Evolutionary conservation across 2,797 vertebrate species (phyloP).

Genomic region (Melanogrammus aeglefinus): DNA sequence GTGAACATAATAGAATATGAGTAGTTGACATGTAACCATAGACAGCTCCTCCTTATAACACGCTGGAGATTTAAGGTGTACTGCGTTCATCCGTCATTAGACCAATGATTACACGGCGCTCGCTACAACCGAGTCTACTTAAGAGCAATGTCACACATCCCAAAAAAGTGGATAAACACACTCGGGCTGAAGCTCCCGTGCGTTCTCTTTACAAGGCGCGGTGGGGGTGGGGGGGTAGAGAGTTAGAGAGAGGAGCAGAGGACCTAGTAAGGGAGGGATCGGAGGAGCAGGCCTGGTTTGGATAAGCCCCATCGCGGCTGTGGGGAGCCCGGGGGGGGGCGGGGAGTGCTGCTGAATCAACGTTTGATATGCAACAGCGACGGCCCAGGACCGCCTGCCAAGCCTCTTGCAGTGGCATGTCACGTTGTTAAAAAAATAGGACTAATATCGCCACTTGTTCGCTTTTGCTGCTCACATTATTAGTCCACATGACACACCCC

Average conservation of each 20-base stretch:
- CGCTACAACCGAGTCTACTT: conserved; percentile 37
- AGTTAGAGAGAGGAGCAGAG: conserved; percentile 35
- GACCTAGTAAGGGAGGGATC: conserved; percentile 62
- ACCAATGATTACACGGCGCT: conserved; percentile 4
- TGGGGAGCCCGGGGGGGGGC: conserved; percentile 67
- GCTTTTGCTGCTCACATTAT: conserved; percentile 39
- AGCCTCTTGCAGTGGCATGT: conserved; percentile 63
- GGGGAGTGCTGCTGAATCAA: conserved; percentile 69
- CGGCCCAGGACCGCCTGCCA: conserved; percentile 62
- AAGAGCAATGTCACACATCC: conserved; percentile 39
- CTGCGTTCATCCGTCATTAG: neutral
- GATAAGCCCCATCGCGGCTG: conserved; percentile 61
- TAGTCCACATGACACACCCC: neutral
- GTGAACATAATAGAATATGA: neutral
- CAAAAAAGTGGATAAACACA: conserved; percentile 52
- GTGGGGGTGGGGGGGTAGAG: conserved; percentile 10
- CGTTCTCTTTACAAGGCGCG: conserved; percentile 52
- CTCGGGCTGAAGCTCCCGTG: conserved; percentile 52
- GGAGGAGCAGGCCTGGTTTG: conserved; percentile 62
- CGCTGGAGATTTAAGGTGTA: neutral
- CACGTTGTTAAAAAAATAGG: conserved; percentile 57
- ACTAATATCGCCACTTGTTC: conserved; percentile 54
- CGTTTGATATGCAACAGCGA: conserved; percentile 72
- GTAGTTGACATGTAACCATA: neutral
- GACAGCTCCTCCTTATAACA: neutral